phyloP scores from a whole-genome alignment of 2,888 invertebrate species.

The Serrognathus titanus region DNA sequence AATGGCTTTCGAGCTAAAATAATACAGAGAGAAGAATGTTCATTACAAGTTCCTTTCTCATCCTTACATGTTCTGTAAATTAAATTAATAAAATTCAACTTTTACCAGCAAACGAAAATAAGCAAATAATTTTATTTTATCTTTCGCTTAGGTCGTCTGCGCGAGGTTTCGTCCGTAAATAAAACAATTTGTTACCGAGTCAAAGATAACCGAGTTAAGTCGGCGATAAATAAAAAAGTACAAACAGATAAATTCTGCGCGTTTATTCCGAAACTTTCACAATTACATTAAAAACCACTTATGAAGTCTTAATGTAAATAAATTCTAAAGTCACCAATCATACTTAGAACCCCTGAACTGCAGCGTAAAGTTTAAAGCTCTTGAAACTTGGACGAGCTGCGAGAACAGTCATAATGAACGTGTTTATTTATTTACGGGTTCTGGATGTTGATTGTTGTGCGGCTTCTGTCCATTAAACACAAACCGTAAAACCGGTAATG shows the following conservation, averaged over 20 bases:
- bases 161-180: too few species aligned
- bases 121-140: too few species aligned
- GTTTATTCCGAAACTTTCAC: not conserved
- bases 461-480: too few species aligned
- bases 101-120: too few species aligned
- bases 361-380: not conserved
- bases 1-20: too few species aligned
- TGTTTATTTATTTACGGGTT: constrained; percentile 1
- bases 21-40: too few species aligned
- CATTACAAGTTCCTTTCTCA: too few species aligned
- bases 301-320: constrained; percentile 1
- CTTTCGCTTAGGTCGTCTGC: too few species aligned
- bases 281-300: constrained; percentile 3
- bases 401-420: not conserved
- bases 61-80: too few species aligned
- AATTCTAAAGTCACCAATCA: constrained; percentile 1
- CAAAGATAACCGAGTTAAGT: not conserved
- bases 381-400: not conserved
- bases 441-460: not conserved
- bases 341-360: constrained; percentile 1
- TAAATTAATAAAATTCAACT: too few species aligned
- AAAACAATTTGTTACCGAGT: too few species aligned
- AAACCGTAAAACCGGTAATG: too few species aligned
- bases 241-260: not conserved
- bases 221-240: not conserved